phyloP scores from a whole-genome alignment of 53 echinoderm and acorn worm genomes.

The Arbacia lixula region DNA sequence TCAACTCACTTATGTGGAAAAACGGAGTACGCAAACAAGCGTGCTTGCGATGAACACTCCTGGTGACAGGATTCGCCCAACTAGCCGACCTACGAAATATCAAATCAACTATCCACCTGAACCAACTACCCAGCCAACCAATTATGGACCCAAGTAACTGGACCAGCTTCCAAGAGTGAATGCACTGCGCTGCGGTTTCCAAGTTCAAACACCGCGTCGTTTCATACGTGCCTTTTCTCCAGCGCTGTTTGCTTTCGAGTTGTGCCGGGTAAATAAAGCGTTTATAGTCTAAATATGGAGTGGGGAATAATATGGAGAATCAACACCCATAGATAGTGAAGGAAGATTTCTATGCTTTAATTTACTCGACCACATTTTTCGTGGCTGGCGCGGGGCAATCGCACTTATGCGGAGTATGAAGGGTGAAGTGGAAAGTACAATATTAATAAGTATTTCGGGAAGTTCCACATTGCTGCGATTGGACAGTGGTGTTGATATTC shows the following conservation, averaged over 20 bases:
- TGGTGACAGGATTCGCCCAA: no score
- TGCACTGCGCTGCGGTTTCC: slow-evolving; percentile 45
- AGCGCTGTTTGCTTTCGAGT: slow-evolving; percentile 26
- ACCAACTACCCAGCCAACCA: background rate
- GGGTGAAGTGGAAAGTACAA: slow-evolving; percentile 18
- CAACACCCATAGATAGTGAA: slow-evolving; percentile 48
- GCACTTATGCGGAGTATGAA: slow-evolving; percentile 13
- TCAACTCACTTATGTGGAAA: no score
- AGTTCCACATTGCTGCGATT: no score
- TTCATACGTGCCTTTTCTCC: slow-evolving; percentile 54
- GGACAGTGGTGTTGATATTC: no score
- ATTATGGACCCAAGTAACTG: background rate
- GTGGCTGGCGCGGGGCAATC: slow-evolving; percentile 8
- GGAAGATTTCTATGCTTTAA: slow-evolving; percentile 36
- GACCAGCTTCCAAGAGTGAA: slow-evolving; percentile 23
- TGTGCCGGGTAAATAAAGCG: slow-evolving; percentile 47
- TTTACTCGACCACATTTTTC: slow-evolving; percentile 45
- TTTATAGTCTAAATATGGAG: slow-evolving; percentile 54
- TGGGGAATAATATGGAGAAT: slow-evolving; percentile 51
- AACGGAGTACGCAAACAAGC: no score
- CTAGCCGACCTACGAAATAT: no score
- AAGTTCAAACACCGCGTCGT: slow-evolving; percentile 51
- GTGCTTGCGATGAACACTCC: no score
- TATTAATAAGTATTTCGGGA: slow-evolving; percentile 31
- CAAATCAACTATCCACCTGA: background rate